Conservation (phyloP, 2,888 invertebrate genomes). For the Nomada goodeniana region DNA sequence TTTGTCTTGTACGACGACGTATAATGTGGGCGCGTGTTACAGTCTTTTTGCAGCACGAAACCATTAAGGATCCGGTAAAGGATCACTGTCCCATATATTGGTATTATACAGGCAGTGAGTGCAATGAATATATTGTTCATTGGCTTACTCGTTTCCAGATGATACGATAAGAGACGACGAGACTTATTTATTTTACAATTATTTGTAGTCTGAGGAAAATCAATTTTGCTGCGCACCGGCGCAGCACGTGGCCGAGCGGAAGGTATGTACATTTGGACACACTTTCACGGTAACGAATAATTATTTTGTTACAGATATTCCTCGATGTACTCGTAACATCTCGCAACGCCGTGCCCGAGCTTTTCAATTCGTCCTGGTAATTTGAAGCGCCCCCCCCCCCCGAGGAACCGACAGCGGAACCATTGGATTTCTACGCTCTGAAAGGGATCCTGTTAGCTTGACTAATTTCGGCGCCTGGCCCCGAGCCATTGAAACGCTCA, state of each 20-base stretch:
- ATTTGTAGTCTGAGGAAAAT: background rate
- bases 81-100: background rate
- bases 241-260: background rate
- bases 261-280: background rate
- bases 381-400: background rate
- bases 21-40: too few species aligned
- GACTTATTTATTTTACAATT: too few species aligned
- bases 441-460: conserved; percentile 29
- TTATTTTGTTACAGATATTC: conserved; percentile 2
- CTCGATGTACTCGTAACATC: background rate
- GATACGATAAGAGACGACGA: too few species aligned
- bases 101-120: background rate
- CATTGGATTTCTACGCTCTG: conserved; percentile 65
- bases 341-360: background rate
- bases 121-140: background rate
- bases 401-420: conserved; percentile 56
- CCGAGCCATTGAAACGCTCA: conserved; percentile 27
- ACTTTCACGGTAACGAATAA: conserved; percentile 3
- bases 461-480: conserved; percentile 46
- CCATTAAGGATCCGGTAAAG: background rate
- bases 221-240: too few species aligned
- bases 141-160: too few species aligned
- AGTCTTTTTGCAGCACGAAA: background rate
- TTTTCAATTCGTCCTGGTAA: conserved; percentile 38
- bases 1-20: too few species aligned